A percentile compares a stretch with the other conserved stretches of the same genome.
Conservation (phyloP, 35 echinoderm and acorn worm species). For the Apostichopus californicus region DNA sequence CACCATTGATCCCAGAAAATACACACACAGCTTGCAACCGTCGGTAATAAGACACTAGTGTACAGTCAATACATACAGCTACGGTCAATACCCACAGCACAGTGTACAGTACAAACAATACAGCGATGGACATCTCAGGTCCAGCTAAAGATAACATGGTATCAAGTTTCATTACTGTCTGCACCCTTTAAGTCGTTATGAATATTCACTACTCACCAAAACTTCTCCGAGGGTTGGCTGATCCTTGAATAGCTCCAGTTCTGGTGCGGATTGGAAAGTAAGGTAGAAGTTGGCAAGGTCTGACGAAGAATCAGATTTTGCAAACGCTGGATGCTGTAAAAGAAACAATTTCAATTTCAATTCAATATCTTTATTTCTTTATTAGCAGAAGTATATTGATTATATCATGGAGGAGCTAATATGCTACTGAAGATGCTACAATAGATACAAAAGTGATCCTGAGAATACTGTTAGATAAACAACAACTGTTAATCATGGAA, state of each 20-base stretch:
- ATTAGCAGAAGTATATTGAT: background rate
- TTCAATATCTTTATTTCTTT: background rate
- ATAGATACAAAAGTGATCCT: background rate
- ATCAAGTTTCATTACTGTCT: no score
- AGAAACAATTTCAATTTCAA: background rate
- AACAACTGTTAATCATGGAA: background rate
- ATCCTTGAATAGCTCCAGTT: constrained; percentile 81
- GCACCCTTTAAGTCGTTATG: no score
- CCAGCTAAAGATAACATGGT: no score
- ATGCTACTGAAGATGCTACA: background rate
- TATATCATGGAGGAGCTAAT: background rate
- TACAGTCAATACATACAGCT: no score
- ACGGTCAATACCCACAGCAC: no score
- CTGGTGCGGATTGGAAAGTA: constrained; percentile 85
- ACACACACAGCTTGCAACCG: no score
- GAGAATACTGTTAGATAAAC: background rate
- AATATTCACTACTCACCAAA: constrained; percentile 53
- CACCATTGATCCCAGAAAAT: no score
- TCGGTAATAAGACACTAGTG: no score
- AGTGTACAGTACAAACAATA: no score
- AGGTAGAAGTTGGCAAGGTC: constrained; percentile 92
- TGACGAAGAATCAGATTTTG: constrained; percentile 74
- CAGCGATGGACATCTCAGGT: no score
- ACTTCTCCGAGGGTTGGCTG: constrained; percentile 81
- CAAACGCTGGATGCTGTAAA: constrained; percentile 96